Evolutionary conservation across 2,888 invertebrate genomes (phyloP).

Genomic region (Neelides folsomi): DNA sequence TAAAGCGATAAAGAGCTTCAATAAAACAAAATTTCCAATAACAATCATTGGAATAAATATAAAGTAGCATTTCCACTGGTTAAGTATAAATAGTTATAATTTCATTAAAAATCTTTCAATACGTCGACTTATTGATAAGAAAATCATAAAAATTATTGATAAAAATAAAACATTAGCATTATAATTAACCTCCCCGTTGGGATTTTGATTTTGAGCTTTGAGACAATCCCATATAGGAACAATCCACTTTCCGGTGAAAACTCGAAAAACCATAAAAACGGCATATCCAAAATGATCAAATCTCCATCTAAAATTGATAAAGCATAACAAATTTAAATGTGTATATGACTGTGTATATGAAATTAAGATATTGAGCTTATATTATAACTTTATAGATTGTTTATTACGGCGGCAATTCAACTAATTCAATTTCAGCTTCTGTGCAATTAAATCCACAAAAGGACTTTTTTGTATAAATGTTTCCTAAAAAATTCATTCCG

Average conservation of each 20-base stretch:
- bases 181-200: background rate
- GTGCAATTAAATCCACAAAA: conserved; percentile 47
- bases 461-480: conserved; percentile 75
- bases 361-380: background rate
- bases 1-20: conserved; percentile 85
- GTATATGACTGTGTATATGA: conserved; percentile 1
- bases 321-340: background rate
- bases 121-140: no score
- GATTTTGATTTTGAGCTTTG: conserved; percentile 58
- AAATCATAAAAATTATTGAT: no score
- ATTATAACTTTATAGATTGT: no score
- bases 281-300: conserved; percentile 94
- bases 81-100: background rate
- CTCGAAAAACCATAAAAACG: conserved; percentile 95
- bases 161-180: no score
- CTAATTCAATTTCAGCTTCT: no score
- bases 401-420: no score
- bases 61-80: conserved; percentile 59
- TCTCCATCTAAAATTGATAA: conserved; percentile 88
- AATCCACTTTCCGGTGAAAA: conserved; percentile 93
- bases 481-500: conserved; percentile 90
- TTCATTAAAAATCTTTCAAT: no score
- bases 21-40: conserved; percentile 94
- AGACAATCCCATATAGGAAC: conserved; percentile 95
- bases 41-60: conserved; percentile 86